These are phyloP conservation scores for Python bivittatus DNA, from an alignment of 2,113 vertebrate species.

Conservation along the genomic window DNA sequence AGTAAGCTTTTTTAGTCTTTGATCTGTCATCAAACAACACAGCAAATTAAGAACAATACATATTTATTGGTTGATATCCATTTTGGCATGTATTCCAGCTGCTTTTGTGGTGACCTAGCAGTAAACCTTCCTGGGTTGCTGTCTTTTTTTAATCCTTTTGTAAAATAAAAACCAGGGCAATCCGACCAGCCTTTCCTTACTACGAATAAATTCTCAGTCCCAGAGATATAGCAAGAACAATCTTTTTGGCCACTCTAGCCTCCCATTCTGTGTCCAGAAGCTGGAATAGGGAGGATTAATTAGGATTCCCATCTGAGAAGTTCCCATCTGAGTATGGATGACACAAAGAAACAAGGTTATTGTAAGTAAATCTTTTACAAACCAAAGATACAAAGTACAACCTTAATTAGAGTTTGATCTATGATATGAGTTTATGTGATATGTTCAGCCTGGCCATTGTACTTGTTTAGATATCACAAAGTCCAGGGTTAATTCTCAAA, in stretches of 20 bases:
- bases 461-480: background rate
- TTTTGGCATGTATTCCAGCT: background rate
- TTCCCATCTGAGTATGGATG: background rate
- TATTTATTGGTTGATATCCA: background rate
- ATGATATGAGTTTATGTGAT: background rate
- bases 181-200: background rate
- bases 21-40: background rate
- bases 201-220: background rate
- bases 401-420: background rate
- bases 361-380: background rate
- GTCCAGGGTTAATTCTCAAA: background rate
- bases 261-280: background rate
- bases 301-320: too few species aligned
- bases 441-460: background rate
- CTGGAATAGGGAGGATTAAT: background rate
- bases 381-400: background rate
- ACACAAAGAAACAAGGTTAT: background rate
- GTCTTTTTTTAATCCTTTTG: background rate
- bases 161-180: background rate
- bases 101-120: background rate
- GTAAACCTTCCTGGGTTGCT: background rate
- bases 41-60: background rate
- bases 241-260: background rate
- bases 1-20: background rate
- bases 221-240: background rate